Evolutionary conservation across 2,888 invertebrate species (phyloP).

Genomic region (Xylocampa areola): DNA sequence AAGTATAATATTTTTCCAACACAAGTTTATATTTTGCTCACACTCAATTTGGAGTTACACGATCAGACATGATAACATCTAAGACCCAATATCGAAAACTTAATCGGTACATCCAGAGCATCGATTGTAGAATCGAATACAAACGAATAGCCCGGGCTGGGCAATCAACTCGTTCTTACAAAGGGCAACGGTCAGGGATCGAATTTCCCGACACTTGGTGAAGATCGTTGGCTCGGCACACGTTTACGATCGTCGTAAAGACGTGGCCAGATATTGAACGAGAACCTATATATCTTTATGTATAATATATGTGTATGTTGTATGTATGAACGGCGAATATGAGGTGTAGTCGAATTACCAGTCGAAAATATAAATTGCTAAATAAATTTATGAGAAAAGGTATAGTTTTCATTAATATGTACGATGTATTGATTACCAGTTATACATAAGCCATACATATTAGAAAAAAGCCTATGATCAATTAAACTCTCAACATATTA

Average conservation of each 20-base stretch:
- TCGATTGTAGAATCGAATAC: slow-evolving; percentile 54
- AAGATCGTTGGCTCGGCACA: slow-evolving; percentile 68
- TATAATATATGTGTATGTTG: slow-evolving; percentile 37
- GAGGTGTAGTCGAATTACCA: slow-evolving; percentile 29
- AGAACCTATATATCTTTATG: slow-evolving; percentile 54
- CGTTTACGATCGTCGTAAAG: slow-evolving; percentile 79
- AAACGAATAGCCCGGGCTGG: slow-evolving; percentile 48
- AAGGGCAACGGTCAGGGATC: slow-evolving; percentile 73
- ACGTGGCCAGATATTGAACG: slow-evolving; percentile 76
- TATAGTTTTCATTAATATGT: no score
- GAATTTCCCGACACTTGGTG: slow-evolving; percentile 75
- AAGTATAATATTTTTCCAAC: not conserved
- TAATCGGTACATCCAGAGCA: slow-evolving; percentile 53
- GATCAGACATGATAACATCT: slow-evolving; percentile 51
- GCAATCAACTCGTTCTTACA: slow-evolving; percentile 62
- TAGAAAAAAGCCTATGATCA: no score
- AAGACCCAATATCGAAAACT: slow-evolving; percentile 48
- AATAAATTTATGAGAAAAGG: no score
- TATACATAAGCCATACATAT: no score
- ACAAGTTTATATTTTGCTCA: slow-evolving; percentile 7
- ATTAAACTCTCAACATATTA: no score
- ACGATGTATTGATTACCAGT: no score
- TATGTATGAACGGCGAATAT: slow-evolving; percentile 22
- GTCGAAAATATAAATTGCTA: slow-evolving; percentile 9
- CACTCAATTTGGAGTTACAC: not conserved